These are phyloP conservation scores for Pegoplata infirma DNA, from an alignment of 2,888 invertebrate genomes.

Conservation along the genomic window DNA sequence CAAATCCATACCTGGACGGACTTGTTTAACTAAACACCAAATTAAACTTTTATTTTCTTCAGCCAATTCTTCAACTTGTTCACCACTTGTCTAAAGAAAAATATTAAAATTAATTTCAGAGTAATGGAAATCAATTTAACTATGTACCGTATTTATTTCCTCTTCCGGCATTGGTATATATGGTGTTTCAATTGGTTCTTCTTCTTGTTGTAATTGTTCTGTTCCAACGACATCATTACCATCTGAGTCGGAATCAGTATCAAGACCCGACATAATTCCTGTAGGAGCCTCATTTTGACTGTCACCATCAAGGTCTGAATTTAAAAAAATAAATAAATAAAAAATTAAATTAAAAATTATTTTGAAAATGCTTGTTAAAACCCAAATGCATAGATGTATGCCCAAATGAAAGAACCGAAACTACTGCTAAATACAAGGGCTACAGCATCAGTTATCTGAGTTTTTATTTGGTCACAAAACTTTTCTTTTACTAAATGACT, in stretches of 20 bases:
- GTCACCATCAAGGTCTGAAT: slow-evolving; percentile 84
- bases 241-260: slow-evolving; percentile 83
- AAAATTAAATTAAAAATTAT: not conserved
- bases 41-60: slow-evolving; percentile 97
- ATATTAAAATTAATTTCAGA: not conserved
- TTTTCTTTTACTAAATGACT: not conserved
- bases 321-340: not conserved
- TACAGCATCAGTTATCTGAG: not conserved
- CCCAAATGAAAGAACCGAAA: not conserved
- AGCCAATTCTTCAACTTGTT: slow-evolving; percentile 93
- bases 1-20: slow-evolving; percentile 96
- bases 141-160: slow-evolving; percentile 82
- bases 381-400: not conserved
- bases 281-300: slow-evolving; percentile 83
- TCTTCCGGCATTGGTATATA: slow-evolving; percentile 81
- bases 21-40: slow-evolving; percentile 96
- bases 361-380: not conserved
- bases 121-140: slow-evolving; percentile 54
- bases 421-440: not conserved
- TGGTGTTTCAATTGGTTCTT: slow-evolving; percentile 80
- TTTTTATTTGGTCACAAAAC: not conserved
- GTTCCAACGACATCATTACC: slow-evolving; percentile 63
- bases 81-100: slow-evolving; percentile 81
- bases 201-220: slow-evolving; percentile 57
- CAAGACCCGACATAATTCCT: slow-evolving; percentile 78